Base-by-base conservation (phyloP, 2,888 invertebrate species). In the Cheilosia pagana region DNA sequence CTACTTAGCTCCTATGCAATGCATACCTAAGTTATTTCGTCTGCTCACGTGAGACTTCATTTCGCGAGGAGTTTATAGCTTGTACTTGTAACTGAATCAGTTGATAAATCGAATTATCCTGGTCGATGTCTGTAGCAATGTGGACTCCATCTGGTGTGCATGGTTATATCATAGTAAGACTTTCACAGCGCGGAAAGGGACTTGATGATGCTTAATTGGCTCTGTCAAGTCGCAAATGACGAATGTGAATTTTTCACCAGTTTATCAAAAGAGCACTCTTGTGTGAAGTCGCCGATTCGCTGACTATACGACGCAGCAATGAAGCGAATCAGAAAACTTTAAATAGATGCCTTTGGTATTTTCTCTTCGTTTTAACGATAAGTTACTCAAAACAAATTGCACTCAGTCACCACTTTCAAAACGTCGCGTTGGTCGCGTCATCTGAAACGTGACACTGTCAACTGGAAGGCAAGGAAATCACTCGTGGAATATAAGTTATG, bases 91-190 rank as follows among this genome's bases (percentile, higher is more conserved):
- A 65, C 57, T 8, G n/a, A 45, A 41, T 52, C 21, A 65, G 50
- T 79, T 39, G 53, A 67, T 74, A 60, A 52, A 67, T 67, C 65
- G 50, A 79, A 52, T 72, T 65, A 67, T 65, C 65, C 59, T 48
- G 39, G 39, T 23, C 7, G n/a, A 39, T 39, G 59, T 41, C 41
- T 23, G 25, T 7, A 10, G 25, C 14, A 52, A 41, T 41, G 41
- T 14, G 35, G 43, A 23, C 10, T 39, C 6, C 60, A 53, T 14
- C 43, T 23, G 2, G 16, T 1, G 14, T 60, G 12, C 12, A 43
- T 23, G 7, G 35, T 72, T 71, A 74, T 65, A 45, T 72, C 65
- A 53, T 31, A 25, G n/a, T n/a, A 21, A 57, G 28, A 41, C 16
- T 21, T 68, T n/a, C 31, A 31, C 45, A 16, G 12, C 23, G 31